phyloP scores from a whole-genome alignment of 2,888 invertebrate genomes.

The Embidobia sp. region DNA sequence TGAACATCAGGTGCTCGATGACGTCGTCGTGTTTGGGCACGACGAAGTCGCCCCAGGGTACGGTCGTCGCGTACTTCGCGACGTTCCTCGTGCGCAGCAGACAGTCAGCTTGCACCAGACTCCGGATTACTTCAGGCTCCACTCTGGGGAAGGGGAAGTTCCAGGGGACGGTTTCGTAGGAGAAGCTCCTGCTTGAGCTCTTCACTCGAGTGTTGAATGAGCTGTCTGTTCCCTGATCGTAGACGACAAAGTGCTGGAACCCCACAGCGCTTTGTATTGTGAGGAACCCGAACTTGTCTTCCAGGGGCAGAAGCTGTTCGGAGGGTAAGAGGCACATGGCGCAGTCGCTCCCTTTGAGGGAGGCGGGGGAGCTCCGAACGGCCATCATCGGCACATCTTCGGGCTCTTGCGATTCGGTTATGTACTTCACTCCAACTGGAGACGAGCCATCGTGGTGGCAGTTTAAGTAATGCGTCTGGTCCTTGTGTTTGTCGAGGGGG shows the following conservation, averaged over 20 bases:
- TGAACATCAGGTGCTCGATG: conserved; percentile 83
- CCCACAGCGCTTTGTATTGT: conserved; percentile 87
- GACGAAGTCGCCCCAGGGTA: conserved; percentile 87
- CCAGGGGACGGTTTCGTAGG: conserved; percentile 85
- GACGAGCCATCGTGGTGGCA: conserved; percentile 69
- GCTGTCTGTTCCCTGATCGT: conserved; percentile 83
- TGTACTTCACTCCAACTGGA: conserved; percentile 77
- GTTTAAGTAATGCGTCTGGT: conserved; percentile 83
- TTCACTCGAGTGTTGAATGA: conserved; percentile 80
- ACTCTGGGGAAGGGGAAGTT: conserved; percentile 86
- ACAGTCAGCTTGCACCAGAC: conserved; percentile 86
- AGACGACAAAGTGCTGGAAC: conserved; percentile 86
- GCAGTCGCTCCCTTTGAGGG: conserved; percentile 82
- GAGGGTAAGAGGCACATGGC: conserved; percentile 86
- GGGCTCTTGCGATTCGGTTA: conserved; percentile 63
- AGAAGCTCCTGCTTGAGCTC: conserved; percentile 81
- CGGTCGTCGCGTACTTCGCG: conserved; percentile 81
- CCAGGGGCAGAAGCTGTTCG: conserved; percentile 83
- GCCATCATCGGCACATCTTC: conserved; percentile 69
- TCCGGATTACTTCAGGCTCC: conserved; percentile 74
- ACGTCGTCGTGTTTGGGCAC: conserved; percentile 84
- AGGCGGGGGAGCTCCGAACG: conserved; percentile 62
- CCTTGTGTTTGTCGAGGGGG: conserved; percentile 79
- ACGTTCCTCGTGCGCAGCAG: conserved; percentile 84
- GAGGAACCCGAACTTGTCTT: conserved; percentile 85